phyloP scores from a whole-genome alignment of 1,140 invertebrate species.

The Drosophila obscura region DNA sequence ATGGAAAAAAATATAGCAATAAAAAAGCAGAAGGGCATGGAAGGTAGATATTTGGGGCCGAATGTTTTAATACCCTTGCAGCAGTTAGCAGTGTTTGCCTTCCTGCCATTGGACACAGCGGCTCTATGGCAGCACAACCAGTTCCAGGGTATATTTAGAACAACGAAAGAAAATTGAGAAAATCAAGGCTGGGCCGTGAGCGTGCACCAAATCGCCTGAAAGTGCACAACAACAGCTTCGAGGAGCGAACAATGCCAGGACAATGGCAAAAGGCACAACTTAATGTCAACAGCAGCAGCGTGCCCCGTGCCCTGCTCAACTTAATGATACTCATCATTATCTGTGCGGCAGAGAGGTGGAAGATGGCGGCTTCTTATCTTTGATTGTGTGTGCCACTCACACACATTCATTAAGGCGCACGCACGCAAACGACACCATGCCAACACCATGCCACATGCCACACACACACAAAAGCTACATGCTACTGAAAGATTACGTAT shows the following conservation, averaged over 20 bases:
- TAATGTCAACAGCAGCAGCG: conserved; percentile 61
- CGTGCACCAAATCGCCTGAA: conserved; percentile 56
- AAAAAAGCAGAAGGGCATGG: too few species aligned
- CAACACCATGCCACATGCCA: conserved; percentile 1
- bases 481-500: conserved; percentile 62
- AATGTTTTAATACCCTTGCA: conserved; percentile 1
- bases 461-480: neutral
- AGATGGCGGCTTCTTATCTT: conserved; percentile 51
- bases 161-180: conserved; percentile 21
- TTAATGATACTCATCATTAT: conserved; percentile 81
- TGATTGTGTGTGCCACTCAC: conserved; percentile 29
- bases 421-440: conserved; percentile 54
- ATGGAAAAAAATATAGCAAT: neutral
- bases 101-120: neutral
- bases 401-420: conserved; percentile 71
- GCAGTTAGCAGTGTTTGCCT: too few species aligned
- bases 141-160: too few species aligned
- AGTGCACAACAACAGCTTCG: conserved; percentile 49
- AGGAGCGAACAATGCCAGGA: conserved; percentile 10
- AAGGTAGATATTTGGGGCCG: too few species aligned
- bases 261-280: conserved; percentile 43
- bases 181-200: conserved; percentile 55
- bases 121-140: too few species aligned
- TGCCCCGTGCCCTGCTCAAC: conserved; percentile 28
- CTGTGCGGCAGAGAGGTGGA: conserved; percentile 21